Evolutionary conservation across 2,888 invertebrate species (phyloP).

Genomic region (Cheilosia scutellata): DNA sequence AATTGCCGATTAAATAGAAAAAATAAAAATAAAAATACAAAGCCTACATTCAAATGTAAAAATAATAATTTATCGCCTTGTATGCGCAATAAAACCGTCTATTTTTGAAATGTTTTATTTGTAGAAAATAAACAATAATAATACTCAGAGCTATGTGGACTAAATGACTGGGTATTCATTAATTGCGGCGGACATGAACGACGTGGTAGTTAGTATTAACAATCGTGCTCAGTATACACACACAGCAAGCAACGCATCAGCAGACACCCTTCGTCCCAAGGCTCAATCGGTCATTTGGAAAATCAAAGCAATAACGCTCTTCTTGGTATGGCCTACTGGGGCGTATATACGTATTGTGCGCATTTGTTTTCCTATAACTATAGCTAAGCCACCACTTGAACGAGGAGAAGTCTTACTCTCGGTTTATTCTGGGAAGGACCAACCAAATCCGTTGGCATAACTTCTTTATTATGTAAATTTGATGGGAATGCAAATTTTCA

Average conservation of each 20-base stretch:
- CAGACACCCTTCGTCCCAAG: background rate
- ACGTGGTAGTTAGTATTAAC: background rate
- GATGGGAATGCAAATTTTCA: constrained; percentile 30
- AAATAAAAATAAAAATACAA: background rate
- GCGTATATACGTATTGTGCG: background rate
- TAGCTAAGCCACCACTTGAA: background rate
- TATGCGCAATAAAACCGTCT: constrained; percentile 26
- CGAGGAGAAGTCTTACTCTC: too few relatives aligned
- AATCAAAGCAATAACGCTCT: background rate
- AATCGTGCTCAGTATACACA: background rate
- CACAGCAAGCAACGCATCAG: background rate
- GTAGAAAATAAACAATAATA: constrained; percentile 23
- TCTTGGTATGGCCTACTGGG: background rate
- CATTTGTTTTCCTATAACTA: background rate
- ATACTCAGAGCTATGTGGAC: constrained; percentile 9
- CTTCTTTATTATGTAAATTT: constrained; percentile 31
- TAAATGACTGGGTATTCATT: background rate
- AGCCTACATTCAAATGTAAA: background rate
- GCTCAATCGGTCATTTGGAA: background rate
- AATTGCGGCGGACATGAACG: background rate
- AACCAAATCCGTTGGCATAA: background rate
- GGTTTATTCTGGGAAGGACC: background rate
- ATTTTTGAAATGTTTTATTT: constrained; percentile 21
- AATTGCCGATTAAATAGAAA: background rate
- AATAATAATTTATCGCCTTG: constrained; percentile 1